Evolutionary conservation across 2,113 vertebrate species (phyloP).

Genomic region (Rhombomys opimus): DNA sequence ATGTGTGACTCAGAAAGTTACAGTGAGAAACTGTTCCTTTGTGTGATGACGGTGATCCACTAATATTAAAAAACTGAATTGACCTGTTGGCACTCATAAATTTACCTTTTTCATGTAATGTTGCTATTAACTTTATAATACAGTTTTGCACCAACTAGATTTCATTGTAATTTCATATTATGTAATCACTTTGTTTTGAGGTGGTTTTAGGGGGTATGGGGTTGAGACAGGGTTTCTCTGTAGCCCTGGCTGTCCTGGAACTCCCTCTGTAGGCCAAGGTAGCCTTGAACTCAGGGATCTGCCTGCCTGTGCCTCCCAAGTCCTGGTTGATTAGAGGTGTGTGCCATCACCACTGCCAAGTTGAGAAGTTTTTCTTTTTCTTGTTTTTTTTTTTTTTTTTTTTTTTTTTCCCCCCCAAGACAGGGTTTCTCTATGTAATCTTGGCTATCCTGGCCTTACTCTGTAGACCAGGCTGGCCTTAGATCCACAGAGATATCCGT

Average conservation of each 20-base stretch:
- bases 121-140: background rate
- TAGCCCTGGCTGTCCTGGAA: background rate
- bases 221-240: background rate
- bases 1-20: conserved; percentile 29
- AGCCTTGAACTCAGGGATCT: background rate
- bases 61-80: conserved; percentile 21
- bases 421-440: no score
- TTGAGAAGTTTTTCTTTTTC: background rate
- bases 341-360: background rate
- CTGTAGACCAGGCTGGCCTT: no score
- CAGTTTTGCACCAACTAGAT: background rate
- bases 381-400: background rate
- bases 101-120: conserved; percentile 1
- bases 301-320: background rate
- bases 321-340: background rate
- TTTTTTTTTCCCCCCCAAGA: no score
- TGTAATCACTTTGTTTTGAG: conserved; percentile 25
- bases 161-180: conserved; percentile 45
- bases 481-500: no score
- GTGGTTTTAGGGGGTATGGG: background rate
- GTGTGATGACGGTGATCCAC: conserved; percentile 15
- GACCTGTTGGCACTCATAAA: background rate
- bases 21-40: conserved; percentile 52
- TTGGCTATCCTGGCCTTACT: no score
- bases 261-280: background rate